Conservation (phyloP, 2,888 invertebrate genomes). For the Catocala fraxini region DNA sequence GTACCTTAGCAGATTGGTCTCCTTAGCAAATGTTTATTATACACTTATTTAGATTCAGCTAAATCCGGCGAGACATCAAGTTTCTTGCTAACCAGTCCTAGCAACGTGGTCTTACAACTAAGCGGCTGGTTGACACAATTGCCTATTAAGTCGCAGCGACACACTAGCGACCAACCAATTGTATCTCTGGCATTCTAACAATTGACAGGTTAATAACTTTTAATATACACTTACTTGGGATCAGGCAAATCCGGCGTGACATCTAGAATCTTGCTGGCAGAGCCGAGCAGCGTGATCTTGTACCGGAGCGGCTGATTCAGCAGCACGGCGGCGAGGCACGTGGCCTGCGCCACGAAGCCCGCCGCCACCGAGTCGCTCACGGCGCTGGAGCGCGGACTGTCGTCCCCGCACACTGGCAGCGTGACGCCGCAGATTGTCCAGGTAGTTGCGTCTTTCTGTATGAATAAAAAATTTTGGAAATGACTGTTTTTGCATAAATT, state of each 20-base stretch:
- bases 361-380: conserved; percentile 95
- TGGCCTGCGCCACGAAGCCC: conserved; percentile 95
- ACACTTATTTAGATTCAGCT: too few relatives aligned
- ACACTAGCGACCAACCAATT: too few relatives aligned
- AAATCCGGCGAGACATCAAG: too few relatives aligned
- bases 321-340: conserved; percentile 93
- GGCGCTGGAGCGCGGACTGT: conserved; percentile 58
- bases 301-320: conserved; percentile 96
- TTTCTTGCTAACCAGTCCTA: too few relatives aligned
- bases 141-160: too few relatives aligned
- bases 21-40: too few relatives aligned
- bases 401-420: conserved; percentile 74
- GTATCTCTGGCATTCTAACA: too few relatives aligned
- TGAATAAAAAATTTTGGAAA: background rate
- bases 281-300: conserved; percentile 93
- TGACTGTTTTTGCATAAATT: too few relatives aligned
- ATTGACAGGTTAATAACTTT: too few relatives aligned
- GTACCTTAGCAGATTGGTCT: too few relatives aligned
- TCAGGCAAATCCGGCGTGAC: conserved; percentile 87
- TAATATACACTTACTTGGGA: conserved; percentile 60
- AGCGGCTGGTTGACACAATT: too few relatives aligned
- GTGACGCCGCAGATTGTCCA: conserved; percentile 76
- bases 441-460: conserved; percentile 63
- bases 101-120: too few relatives aligned
- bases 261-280: conserved; percentile 93